Base-by-base conservation (phyloP, 2,797 vertebrate species). In the Geotrypetes seraphini region DNA sequence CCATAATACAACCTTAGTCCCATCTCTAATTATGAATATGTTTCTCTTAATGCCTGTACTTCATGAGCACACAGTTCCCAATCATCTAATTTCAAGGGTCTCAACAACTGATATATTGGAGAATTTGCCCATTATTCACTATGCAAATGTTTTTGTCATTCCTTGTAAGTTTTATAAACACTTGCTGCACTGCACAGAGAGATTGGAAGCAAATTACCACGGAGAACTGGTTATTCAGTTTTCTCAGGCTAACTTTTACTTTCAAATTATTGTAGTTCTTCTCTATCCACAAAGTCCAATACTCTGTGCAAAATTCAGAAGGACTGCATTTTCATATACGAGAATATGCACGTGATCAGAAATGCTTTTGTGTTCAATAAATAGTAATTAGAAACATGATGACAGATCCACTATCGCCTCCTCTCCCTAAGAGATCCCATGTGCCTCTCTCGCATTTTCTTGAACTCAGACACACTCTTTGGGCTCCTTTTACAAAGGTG, bases 91-190 rank as follows among this genome's bases (percentile, higher is more conserved):
- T 61, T 41, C 47, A 63, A 72, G 43, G 74, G 41, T 69, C 75
- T 81, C 66, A 75, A 66, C 43, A 68, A 43, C 59, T 60, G 57
- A 63, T 64, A 58, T 71, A 47, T 78, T 79, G 68, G 73, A 75
- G 73, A 67, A 53, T 57, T 31, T 62, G 65, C 65, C 73, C 54
- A 68, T 66, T 70, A 64, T 69, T 77, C 59, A 41, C 32, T 57
- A 51, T 71, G 60, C 72, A 86, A 84, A 88, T 86, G 88, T 89
- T 87, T 88, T 72, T 49, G 22, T 39, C 52, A 54, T 73, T 71
- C 72, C 63, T 38, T 27, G 27, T 33, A 27, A 33, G 30, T 6
- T 27, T 43, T 19, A 39, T 71, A 71, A 78, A 74, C 27, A 71
- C 11, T 34, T 30, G 10, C 31, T 49, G 22, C 52, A 30, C 28